phyloP scores from a whole-genome alignment of 2,797 vertebrate genomes.

The Lycodopsis pacificus region DNA sequence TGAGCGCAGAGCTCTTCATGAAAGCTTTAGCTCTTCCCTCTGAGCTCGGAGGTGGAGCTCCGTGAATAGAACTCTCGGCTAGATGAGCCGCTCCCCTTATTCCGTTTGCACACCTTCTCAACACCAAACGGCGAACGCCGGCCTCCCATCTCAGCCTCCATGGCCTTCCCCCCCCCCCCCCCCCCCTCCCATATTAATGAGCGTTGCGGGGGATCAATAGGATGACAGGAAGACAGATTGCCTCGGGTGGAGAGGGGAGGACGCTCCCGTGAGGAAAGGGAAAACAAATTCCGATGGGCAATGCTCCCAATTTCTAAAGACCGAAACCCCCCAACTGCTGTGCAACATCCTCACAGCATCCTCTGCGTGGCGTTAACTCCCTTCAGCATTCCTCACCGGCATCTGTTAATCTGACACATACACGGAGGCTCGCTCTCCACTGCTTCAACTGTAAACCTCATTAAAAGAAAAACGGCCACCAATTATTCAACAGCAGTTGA shows the following conservation, averaged over 20 bases:
- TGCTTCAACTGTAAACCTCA: constrained; percentile 30
- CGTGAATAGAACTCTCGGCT: constrained; percentile 38
- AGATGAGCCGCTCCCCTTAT: constrained; percentile 66
- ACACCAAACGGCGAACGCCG: constrained; percentile 69
- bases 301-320: constrained; percentile 42
- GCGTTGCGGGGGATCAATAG: constrained; percentile 77
- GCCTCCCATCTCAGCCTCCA: constrained; percentile 50
- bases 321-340: constrained; percentile 28
- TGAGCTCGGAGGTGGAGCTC: constrained; percentile 39
- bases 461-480: constrained; percentile 46
- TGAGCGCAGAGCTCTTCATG: constrained; percentile 31
- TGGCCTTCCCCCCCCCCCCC: constrained; percentile 51
- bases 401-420: constrained; percentile 33
- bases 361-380: constrained; percentile 3
- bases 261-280: constrained; percentile 54
- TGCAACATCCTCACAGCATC: constrained; percentile 10
- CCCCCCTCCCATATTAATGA: constrained; percentile 81
- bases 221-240: constrained; percentile 82
- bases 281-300: constrained; percentile 73
- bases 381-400: constrained; percentile 10
- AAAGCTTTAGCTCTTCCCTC: constrained; percentile 28
- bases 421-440: constrained; percentile 23
- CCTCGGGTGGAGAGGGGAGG: constrained; percentile 58
- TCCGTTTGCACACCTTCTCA: constrained; percentile 70
- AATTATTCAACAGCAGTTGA: constrained; percentile 41